A percentile compares a stretch with the other conserved stretches of the same genome.
phyloP scores from a whole-genome alignment of 2,888 invertebrate species.

The Protula sp. region DNA sequence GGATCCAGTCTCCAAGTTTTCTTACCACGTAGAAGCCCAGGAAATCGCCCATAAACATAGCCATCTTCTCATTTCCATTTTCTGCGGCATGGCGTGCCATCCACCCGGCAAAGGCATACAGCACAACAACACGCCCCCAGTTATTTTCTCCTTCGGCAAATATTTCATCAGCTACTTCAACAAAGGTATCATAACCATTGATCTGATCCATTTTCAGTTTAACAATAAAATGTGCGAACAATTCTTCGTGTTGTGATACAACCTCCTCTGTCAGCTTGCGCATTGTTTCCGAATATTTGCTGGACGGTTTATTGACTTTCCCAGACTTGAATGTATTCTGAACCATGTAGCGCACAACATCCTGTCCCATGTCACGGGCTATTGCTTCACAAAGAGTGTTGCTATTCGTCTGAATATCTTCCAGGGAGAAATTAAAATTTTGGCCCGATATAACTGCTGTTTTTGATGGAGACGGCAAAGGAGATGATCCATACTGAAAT shows the following conservation, averaged over 20 bases:
- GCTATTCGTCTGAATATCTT: neutral
- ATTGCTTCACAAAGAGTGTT: neutral
- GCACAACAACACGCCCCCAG: constrained; percentile 50
- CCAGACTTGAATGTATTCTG: neutral
- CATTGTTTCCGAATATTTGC: neutral
- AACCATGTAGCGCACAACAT: neutral
- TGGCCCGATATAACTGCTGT: neutral
- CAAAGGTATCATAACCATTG: neutral
- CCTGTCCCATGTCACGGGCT: neutral
- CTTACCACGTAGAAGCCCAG: constrained; percentile 45
- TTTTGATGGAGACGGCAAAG: neutral
- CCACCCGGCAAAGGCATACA: constrained; percentile 46
- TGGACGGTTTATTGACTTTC: neutral
- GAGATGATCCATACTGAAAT: neutral
- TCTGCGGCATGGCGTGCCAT: constrained; percentile 32
- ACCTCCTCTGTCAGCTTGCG: neutral
- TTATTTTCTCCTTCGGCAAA: constrained; percentile 48
- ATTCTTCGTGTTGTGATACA: neutral
- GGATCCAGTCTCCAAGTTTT: constrained; percentile 45
- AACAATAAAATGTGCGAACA: neutral
- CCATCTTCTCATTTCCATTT: constrained; percentile 11
- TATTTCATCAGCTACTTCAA: constrained; percentile 44
- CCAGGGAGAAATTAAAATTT: neutral
- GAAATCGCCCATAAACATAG: constrained; percentile 24
- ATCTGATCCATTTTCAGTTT: neutral